Evolutionary conservation across 2,797 vertebrate genomes (phyloP).

Genomic region (Lophius americanus): DNA sequence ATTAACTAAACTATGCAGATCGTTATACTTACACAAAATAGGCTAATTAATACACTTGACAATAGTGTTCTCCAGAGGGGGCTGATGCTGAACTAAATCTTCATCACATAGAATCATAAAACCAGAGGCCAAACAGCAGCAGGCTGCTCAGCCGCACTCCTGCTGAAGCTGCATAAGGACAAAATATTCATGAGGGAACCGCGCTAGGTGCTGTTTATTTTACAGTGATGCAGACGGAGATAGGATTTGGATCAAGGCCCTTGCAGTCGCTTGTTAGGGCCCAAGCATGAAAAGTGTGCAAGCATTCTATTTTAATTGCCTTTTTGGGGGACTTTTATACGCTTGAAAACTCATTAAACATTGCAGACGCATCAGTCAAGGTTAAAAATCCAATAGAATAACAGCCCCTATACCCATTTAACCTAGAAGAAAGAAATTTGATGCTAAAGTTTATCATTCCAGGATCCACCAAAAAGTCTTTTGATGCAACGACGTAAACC

Average conservation of each 20-base stretch:
- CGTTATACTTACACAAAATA: slow-evolving; percentile 80
- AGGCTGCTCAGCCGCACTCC: slow-evolving; percentile 6
- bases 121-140: slow-evolving; percentile 61
- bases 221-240: slow-evolving; percentile 2
- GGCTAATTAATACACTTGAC: slow-evolving; percentile 84
- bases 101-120: slow-evolving; percentile 66
- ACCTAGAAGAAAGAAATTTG: no score
- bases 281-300: no score
- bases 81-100: slow-evolving; percentile 68
- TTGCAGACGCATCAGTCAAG: no score
- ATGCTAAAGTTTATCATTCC: no score
- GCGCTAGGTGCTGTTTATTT: background rate
- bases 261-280: slow-evolving; percentile 18
- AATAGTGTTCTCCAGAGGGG: slow-evolving; percentile 69
- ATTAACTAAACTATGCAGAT: slow-evolving; percentile 81
- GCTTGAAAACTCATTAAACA: no score
- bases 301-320: no score
- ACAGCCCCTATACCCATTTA: no score
- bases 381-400: no score
- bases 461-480: no score
- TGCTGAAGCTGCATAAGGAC: slow-evolving; percentile 28
- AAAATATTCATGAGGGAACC: slow-evolving; percentile 34
- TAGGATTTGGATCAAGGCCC: slow-evolving; percentile 30
- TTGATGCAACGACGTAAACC: no score
- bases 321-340: no score